Evolutionary conservation across 2,888 invertebrate species (phyloP).

Genomic region (Amitus sp.): DNA sequence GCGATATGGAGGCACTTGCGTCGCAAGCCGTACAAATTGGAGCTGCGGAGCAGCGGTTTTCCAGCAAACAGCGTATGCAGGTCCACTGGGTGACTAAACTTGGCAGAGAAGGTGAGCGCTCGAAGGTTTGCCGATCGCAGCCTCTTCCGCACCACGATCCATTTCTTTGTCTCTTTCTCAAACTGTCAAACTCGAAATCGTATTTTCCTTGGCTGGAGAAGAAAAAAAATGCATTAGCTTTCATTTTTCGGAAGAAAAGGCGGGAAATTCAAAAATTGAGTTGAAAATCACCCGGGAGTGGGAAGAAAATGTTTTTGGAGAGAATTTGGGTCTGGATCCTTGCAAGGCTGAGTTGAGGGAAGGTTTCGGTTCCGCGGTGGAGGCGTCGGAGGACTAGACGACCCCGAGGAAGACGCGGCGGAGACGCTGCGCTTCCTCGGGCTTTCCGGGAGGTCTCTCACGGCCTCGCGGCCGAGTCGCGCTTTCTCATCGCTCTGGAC

Average conservation of each 20-base stretch:
- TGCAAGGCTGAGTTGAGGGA: no score
- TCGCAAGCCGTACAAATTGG: slow-evolving; percentile 80
- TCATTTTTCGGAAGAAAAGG: no score
- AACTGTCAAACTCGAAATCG: slow-evolving; percentile 36
- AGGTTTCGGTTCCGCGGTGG: slow-evolving; percentile 48
- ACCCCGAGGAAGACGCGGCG: slow-evolving; percentile 46
- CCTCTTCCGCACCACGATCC: slow-evolving; percentile 54
- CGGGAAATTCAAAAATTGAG: neutral
- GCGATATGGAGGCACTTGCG: slow-evolving; percentile 65
- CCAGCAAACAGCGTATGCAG: slow-evolving; percentile 78
- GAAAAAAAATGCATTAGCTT: neutral
- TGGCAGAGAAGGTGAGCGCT: slow-evolving; percentile 57
- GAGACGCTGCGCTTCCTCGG: slow-evolving; percentile 10
- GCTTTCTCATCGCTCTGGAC: slow-evolving; percentile 51
- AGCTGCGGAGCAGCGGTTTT: slow-evolving; percentile 73
- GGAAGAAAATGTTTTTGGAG: slow-evolving; percentile 4
- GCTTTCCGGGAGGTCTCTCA: slow-evolving; percentile 13
- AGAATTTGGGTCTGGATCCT: slow-evolving; percentile 3
- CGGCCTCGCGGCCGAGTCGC: slow-evolving; percentile 15
- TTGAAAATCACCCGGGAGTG: slow-evolving; percentile 18
- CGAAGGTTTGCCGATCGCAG: slow-evolving; percentile 41
- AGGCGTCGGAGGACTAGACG: slow-evolving; percentile 56
- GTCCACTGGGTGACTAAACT: slow-evolving; percentile 69
- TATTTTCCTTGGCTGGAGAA: slow-evolving; percentile 43
- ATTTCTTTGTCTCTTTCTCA: slow-evolving; percentile 48